These are phyloP conservation scores for Butastur rufipennis DNA, from an alignment of 2,113 vertebrate species.

Conservation along the genomic window DNA sequence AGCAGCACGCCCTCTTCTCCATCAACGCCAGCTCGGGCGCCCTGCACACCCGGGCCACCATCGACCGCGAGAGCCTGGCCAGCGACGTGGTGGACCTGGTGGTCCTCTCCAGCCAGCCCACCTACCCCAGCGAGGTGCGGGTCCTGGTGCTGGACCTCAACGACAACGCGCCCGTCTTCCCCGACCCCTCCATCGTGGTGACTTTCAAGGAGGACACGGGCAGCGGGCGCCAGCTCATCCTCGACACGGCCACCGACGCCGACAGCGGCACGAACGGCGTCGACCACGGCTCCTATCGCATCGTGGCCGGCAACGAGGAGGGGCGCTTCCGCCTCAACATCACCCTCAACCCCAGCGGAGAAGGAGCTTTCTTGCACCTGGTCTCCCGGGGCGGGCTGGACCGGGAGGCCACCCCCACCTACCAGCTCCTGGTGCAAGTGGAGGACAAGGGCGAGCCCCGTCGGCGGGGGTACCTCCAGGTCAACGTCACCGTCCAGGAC, in stretches of 20 bases:
- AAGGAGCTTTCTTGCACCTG: constrained; percentile 95
- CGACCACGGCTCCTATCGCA: constrained; percentile 93
- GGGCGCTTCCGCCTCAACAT: constrained; percentile 91
- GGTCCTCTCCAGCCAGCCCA: constrained; percentile 96
- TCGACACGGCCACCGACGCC: constrained; percentile 93
- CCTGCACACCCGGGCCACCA: constrained; percentile 86
- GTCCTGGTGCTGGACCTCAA: constrained; percentile 94
- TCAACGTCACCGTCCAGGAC: constrained; percentile 95
- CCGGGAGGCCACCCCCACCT: constrained; percentile 85
- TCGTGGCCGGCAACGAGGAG: constrained; percentile 89
- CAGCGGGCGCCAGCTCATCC: constrained; percentile 93
- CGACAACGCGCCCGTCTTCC: constrained; percentile 94
- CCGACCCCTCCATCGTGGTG: constrained; percentile 90
- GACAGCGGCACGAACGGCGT: constrained; percentile 94
- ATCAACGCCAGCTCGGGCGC: constrained; percentile 90
- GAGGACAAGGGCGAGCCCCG: constrained; percentile 94
- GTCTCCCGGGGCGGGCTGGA: constrained; percentile 92
- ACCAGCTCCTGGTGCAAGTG: constrained; percentile 91
- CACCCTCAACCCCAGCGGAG: constrained; percentile 96
- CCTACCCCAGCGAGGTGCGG: constrained; percentile 95
- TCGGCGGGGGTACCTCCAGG: constrained; percentile 90
- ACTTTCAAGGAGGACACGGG: constrained; percentile 96
- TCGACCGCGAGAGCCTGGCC: constrained; percentile 89
- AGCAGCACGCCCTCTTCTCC: constrained; percentile 89
- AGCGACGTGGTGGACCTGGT: constrained; percentile 93